Evolutionary conservation across 2,888 invertebrate species (phyloP), one percentile per base, ranked within the genome.

Genomic region (Lymantria dispar): DNA sequence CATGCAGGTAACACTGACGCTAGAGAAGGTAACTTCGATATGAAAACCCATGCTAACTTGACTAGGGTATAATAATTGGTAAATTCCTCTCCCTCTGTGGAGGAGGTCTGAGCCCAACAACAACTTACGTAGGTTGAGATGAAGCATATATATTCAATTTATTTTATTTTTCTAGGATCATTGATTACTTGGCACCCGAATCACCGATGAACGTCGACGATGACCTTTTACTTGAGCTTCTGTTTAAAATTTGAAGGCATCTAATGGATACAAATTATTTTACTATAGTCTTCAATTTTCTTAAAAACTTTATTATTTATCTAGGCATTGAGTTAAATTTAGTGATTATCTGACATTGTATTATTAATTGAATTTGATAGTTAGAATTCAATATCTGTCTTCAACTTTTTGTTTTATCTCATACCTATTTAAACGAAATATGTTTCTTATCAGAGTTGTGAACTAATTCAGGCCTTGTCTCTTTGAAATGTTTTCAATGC

Each of bases 181-280:
- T 91, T 69, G 83, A 91, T 72, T 91, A 91, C 68, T 75, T 91
- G 75, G 86, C 91, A 64, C 90, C 91, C 43, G 80, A 83, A 72
- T 88, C 91, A 58, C 91, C 91, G 56, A 86, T 91, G 90, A 87
- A 87, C 64, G 91, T 88, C 58, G 90, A 90, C 59, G 91, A 91
- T 68, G 89, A 91, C 45, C 74, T 91, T 48, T 81, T 91, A 50
- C 82, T 91, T 59, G 90, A 90, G 71, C 81, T 91, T 68, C 78
- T 91, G 69, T 91, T 91, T 75, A 87, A 84, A 76, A 88, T 86
- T 80, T 91, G 74, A 89, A 45, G 36, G 50, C 58, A 53, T 55
- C 42, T 43, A 62, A 8, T 10, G 33, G 22, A 22, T 65, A 38
- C 38, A 38, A 38, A n/a, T n/a, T 22, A 22, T 8, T 38, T 67